Evolutionary conservation across 2,113 vertebrate genomes (phyloP), one percentile per base, ranked within the genome.

Genomic region (Miniopterus natalensis): DNA sequence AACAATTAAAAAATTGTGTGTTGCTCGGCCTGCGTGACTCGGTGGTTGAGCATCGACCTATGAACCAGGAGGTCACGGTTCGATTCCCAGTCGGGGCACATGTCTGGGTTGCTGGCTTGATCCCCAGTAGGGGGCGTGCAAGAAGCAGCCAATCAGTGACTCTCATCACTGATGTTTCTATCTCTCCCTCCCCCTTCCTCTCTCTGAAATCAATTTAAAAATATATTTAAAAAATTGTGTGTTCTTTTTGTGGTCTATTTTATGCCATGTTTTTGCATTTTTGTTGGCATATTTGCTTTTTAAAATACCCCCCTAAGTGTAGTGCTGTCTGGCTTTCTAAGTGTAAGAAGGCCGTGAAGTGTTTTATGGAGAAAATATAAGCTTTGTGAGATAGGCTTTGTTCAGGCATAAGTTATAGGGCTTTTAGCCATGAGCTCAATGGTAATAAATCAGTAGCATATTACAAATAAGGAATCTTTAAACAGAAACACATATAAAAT

Each of bases 401-500:
- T 49, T 84, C 27, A 53, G 70, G 15, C 20, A 40, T 57, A 40
- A 94, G 29, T 49, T 45, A 53, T 0, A 59, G 42, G 36, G 21
- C n/a, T n/a, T 25, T 70, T 36, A 68, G 45, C 4, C 5, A 6
- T 31, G 77, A 92, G 36, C 45, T 90, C 51, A 47, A 9, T 31
- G 47, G 25, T 47, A 51, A 78, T 83, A 49, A 78, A 57, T 23
- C 27, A 47, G 79, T 3, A 84, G 27, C 6, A 21, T 53, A 40
- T n/a, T 57, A 83, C 71, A 92, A 86, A 14, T 45, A 68, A 84
- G 27, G 17, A 45, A 17, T 70, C 51, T 74, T 86, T 55, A 79
- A 93, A 51, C 6, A 63, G 85, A 94, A 89, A 65, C 31, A 91
- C 40, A 45, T 59, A 70, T 18, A 77, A 75, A 79, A 74, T n/a